A percentile compares a stretch with the other conserved stretches of the same genome.
Evolutionary conservation across 1,140 invertebrate species (phyloP).

Genomic region (Stegodyphus mimosarum): DNA sequence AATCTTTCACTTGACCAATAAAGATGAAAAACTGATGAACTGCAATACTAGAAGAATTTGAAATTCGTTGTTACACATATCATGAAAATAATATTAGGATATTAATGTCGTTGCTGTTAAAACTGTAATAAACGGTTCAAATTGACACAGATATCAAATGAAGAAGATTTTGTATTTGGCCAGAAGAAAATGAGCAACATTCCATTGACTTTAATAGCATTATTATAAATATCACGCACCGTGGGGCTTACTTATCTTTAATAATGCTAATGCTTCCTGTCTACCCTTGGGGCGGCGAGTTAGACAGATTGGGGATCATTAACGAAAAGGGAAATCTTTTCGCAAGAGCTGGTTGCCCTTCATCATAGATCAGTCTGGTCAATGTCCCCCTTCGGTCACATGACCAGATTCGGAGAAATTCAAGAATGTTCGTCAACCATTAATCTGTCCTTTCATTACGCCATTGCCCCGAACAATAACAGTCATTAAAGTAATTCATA

Average conservation of each 20-base stretch:
- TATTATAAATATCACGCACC: slow-evolving; percentile 15
- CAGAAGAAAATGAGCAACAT: background rate
- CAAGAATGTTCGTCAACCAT: background rate
- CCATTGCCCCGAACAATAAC: slow-evolving; percentile 2
- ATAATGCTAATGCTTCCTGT: background rate
- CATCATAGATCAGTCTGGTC: slow-evolving; percentile 27
- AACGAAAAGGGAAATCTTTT: slow-evolving; percentile 5
- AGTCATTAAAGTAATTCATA: slow-evolving; percentile 6
- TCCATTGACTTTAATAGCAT: slow-evolving; percentile 20
- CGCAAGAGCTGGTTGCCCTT: slow-evolving; percentile 6
- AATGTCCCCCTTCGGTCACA: slow-evolving; percentile 10
- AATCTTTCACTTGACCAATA: no score
- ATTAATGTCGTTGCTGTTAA: no score
- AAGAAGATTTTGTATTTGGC: background rate
- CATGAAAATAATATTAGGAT: no score
- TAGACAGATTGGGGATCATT: slow-evolving; percentile 9
- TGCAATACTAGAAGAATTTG: no score
- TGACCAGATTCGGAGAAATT: background rate
- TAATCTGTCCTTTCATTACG: background rate
- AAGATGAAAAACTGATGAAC: no score
- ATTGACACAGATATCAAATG: no score
- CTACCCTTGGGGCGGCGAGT: slow-evolving; percentile 5
- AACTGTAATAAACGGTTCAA: no score
- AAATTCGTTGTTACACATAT: no score
- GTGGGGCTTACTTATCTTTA: background rate